A percentile compares a stretch with the other conserved stretches of the same genome.
These are phyloP conservation scores for Zapornia atra DNA, from an alignment of 2,113 vertebrate species.

Conservation along the genomic window DNA sequence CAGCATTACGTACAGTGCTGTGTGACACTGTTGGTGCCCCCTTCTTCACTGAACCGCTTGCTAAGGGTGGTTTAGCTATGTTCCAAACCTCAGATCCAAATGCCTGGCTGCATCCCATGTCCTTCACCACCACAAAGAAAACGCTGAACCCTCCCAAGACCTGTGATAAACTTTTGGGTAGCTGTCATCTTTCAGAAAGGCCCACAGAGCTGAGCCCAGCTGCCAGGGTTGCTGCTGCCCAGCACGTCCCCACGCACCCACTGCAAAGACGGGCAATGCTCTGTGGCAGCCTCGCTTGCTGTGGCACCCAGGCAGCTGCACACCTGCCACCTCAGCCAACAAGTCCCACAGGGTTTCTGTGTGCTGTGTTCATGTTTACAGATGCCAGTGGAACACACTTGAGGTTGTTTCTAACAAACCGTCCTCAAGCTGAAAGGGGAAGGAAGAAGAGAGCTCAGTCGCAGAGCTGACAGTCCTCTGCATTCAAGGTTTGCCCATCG, in stretches of 20 bases:
- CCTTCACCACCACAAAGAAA: neutral
- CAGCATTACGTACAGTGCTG: neutral
- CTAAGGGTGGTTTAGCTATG: conserved; percentile 11
- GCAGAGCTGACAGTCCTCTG: neutral
- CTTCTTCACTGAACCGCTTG: neutral
- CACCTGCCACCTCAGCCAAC: neutral
- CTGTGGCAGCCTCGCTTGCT: neutral
- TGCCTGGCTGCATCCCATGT: neutral
- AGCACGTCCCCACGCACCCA: neutral
- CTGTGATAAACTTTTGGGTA: neutral
- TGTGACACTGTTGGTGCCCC: neutral
- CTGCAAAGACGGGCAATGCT: accelerated
- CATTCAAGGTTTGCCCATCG: neutral
- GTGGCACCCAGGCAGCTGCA: accelerated
- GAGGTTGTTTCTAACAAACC: neutral
- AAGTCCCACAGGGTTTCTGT: neutral
- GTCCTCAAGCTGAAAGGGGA: neutral
- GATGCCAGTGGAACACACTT: neutral
- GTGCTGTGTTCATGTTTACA: neutral
- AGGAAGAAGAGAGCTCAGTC: neutral
- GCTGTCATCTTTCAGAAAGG: neutral
- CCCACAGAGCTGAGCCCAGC: neutral
- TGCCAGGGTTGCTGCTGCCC: neutral
- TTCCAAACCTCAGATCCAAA: conserved; percentile 5
- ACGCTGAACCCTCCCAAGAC: neutral